Evolutionary conservation across 2,888 invertebrate genomes (phyloP), one percentile per base, ranked within the genome.

Genomic region (Candidula unifasciata): DNA sequence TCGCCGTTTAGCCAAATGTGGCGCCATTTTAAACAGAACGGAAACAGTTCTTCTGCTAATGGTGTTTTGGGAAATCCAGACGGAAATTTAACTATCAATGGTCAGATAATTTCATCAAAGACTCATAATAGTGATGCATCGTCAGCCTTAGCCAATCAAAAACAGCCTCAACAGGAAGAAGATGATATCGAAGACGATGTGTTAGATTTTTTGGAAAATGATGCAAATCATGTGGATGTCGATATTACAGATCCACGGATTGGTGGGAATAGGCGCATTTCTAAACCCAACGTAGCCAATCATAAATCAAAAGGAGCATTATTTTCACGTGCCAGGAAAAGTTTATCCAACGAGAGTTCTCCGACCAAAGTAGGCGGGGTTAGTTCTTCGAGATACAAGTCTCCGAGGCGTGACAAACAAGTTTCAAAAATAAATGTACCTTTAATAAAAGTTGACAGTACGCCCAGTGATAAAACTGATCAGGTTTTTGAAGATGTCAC

Each of bases 361-460:
- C 68, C 79, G 1, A 37, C 33, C 24, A 68, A 79, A 79, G 60
- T 35, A 16, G 35, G 60, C 33, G 77, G 60, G 2, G n/a, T 33
- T 60, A 60, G 30, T 8, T 68, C 66, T n/a, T 2, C 68, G 13
- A 66, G 54, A 18, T 79, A 66, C 35, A 79, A 79, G 16, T 79
- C 66, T 68, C 68, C 79, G 13, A 57, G 77, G 44, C 13, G 71
- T 3, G 80, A 60, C n/a, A 74, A 74, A 69, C 74, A 54, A 8
- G 37, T 18, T 18, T 30, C 74, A 10, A 60, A 52, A 52, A 64
- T 66, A 24, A 35, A 44, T n/a, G 71, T 84, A 21, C 79, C 83
- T 21, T 64, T 84, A 8, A 84, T 84, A 13, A 69, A 60, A 77
- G 66, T 82, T 52, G 76, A 77, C 52, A 52, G 64, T 10, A 1